These are phyloP conservation scores for Papilio elwesi DNA, from an alignment of 2,888 invertebrate species.

Conservation along the genomic window DNA sequence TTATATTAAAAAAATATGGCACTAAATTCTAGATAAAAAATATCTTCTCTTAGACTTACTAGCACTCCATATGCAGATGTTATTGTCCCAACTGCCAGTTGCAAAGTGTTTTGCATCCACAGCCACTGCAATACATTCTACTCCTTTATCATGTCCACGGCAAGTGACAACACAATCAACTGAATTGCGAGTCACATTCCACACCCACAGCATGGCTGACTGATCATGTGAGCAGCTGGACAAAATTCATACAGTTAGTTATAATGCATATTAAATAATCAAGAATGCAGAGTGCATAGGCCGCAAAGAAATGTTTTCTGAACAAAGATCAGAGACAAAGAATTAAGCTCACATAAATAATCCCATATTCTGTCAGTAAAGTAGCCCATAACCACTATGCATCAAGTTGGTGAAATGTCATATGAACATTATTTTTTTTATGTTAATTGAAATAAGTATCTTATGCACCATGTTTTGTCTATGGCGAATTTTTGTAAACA, in stretches of 20 bases:
- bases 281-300: too few relatives aligned
- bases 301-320: too few relatives aligned
- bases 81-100: conserved; percentile 96
- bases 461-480: too few relatives aligned
- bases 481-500: too few relatives aligned
- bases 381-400: too few relatives aligned
- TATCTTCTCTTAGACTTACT: conserved; percentile 69
- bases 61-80: conserved; percentile 95
- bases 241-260: background rate
- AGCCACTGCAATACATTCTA: conserved; percentile 94
- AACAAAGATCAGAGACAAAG: too few relatives aligned
- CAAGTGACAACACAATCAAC: conserved; percentile 92
- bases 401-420: too few relatives aligned
- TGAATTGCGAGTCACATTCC: conserved; percentile 89
- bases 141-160: conserved; percentile 95
- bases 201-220: conserved; percentile 95
- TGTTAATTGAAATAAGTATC: too few relatives aligned
- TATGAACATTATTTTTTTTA: too few relatives aligned
- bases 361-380: too few relatives aligned
- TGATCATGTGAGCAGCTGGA: conserved; percentile 95
- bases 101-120: conserved; percentile 86
- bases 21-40: conserved; percentile 28
- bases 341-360: too few relatives aligned
- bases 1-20: background rate
- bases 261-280: background rate